Evolutionary conservation across 2,113 vertebrate genomes (phyloP).

Genomic region (Emydura subglobosa): DNA sequence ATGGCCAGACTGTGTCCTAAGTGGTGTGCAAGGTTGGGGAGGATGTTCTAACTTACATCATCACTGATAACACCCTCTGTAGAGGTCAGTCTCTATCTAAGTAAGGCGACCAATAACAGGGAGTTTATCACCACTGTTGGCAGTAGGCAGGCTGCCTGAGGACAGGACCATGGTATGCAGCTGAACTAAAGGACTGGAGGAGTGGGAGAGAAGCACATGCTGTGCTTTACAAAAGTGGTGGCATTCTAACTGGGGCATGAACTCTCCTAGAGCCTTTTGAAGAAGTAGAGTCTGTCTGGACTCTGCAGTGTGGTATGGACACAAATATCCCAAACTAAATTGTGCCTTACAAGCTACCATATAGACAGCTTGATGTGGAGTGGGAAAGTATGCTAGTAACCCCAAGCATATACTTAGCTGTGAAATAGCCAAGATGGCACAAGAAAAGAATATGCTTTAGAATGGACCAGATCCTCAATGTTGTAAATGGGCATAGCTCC

Average conservation of each 20-base stretch:
- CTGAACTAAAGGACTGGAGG: not conserved
- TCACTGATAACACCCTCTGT: accelerated
- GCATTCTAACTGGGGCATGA: not conserved
- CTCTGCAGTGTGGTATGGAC: not conserved
- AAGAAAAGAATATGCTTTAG: not conserved
- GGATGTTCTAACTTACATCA: not conserved
- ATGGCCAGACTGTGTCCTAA: not conserved
- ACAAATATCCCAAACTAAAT: not conserved
- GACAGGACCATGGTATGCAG: no score
- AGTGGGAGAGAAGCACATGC: not conserved
- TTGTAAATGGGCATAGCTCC: not conserved
- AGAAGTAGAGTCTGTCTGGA: not conserved
- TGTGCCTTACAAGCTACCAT: not conserved
- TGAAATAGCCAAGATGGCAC: not conserved
- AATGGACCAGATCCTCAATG: not conserved
- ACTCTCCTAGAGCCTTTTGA: not conserved
- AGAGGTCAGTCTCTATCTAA: accelerated
- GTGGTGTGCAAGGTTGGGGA: not conserved
- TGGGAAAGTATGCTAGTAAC: not conserved
- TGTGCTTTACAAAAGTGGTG: not conserved
- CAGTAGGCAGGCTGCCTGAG: not conserved
- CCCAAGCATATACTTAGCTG: not conserved
- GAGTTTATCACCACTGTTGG: not conserved
- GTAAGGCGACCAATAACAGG: not conserved
- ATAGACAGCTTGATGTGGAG: not conserved